phyloP scores from a whole-genome alignment of 2,888 invertebrate genomes.

The Cheilosia variabilis region DNA sequence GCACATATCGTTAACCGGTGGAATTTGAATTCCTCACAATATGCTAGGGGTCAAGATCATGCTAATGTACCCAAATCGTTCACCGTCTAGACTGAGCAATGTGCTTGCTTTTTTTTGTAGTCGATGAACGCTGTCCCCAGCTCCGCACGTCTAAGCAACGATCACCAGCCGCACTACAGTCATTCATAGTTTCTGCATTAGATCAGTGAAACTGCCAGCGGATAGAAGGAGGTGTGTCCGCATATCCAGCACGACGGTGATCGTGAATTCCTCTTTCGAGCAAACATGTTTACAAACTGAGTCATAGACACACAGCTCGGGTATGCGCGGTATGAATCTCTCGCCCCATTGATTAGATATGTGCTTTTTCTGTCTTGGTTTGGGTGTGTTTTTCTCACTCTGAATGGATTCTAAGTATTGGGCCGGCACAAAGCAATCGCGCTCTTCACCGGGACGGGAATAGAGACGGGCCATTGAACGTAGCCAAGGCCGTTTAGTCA shows the following conservation, averaged over 20 bases:
- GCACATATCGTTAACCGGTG: conserved; percentile 16
- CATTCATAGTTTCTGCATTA: conserved; percentile 65
- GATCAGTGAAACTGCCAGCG: conserved; percentile 40
- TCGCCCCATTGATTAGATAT: conserved; percentile 57
- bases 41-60: conserved; percentile 58
- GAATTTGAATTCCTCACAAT: conserved; percentile 13
- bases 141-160: not conserved
- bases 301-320: conserved; percentile 50
- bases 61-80: conserved; percentile 35
- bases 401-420: conserved; percentile 48
- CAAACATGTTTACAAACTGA: conserved; percentile 36
- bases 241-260: conserved; percentile 41
- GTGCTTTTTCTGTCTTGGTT: conserved; percentile 31
- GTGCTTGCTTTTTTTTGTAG: conserved; percentile 19
- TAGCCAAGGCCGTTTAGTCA: conserved; percentile 65
- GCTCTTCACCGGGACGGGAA: conserved; percentile 20
- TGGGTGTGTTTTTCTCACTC: conserved; percentile 34
- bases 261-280: conserved; percentile 23
- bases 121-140: not conserved
- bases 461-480: conserved; percentile 64
- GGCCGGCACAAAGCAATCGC: conserved; percentile 38
- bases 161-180: conserved; percentile 26
- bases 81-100: conserved; percentile 59
- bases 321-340: not conserved
- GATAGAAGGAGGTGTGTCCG: conserved; percentile 17